phyloP scores from a whole-genome alignment of 2,888 invertebrate species.

The Odiellus spinosus region DNA sequence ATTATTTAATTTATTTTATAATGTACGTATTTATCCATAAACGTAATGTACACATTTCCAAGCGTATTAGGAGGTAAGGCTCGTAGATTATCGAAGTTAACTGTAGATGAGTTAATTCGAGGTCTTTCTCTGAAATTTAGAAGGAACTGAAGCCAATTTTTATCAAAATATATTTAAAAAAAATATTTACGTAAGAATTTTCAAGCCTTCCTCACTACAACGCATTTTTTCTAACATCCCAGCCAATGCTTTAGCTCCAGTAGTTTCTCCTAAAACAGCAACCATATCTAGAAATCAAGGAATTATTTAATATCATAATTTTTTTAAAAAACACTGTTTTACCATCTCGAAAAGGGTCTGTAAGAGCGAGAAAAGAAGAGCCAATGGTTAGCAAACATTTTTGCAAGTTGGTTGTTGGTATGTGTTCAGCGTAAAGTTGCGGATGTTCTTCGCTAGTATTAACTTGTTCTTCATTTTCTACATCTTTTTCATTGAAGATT shows the following conservation, averaged over 20 bases:
- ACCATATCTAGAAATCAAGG: conserved; percentile 43
- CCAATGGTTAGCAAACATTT: conserved; percentile 61
- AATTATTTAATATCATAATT: too few relatives aligned
- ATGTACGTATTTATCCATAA: conserved; percentile 57
- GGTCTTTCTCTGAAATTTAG: conserved; percentile 47
- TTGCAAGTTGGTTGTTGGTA: conserved; percentile 45
- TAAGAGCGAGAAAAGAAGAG: conserved; percentile 63
- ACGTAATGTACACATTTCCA: conserved; percentile 69
- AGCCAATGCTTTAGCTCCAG: conserved; percentile 50
- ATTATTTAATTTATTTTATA: conserved; percentile 5
- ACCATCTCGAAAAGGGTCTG: conserved; percentile 56
- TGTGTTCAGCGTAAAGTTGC: conserved; percentile 27
- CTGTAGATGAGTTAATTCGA: conserved; percentile 63
- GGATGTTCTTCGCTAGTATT: too few relatives aligned
- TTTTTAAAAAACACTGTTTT: conserved; percentile 8
- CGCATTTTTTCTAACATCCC: conserved; percentile 60
- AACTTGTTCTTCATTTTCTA: too few relatives aligned
- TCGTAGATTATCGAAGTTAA: conserved; percentile 55
- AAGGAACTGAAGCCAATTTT: neutral
- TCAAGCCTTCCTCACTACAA: conserved; percentile 53
- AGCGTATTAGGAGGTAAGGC: conserved; percentile 60
- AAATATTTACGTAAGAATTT: conserved; percentile 40
- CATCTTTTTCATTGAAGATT: too few relatives aligned
- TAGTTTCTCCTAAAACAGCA: conserved; percentile 83
- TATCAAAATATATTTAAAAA: neutral